Evolutionary conservation across 2,888 invertebrate genomes (phyloP).

Genomic region (Flabesymbios commensalis): DNA sequence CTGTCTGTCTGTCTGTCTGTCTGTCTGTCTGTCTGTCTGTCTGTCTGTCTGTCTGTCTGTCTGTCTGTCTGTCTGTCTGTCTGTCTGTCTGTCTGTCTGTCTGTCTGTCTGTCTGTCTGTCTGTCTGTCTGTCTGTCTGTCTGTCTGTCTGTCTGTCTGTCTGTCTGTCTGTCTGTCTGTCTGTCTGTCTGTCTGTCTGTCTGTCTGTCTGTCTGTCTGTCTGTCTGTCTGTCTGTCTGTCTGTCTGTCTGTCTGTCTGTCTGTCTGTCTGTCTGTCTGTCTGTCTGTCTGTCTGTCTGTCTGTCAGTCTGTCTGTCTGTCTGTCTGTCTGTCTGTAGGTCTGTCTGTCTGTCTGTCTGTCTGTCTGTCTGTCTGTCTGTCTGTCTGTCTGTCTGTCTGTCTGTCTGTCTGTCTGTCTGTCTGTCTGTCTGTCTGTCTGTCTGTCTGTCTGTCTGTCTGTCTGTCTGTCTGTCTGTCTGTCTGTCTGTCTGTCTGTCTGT

Average conservation of each 20-base stretch:
- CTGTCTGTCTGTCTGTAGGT: too few relatives aligned
- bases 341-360: too few relatives aligned
- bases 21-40: slow-evolving; percentile 9
- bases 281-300: slow-evolving; percentile 9
- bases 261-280: slow-evolving; percentile 1
- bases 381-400: background rate
- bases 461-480: slow-evolving; percentile 9
- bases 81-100: background rate
- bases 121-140: slow-evolving; percentile 1
- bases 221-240: background rate
- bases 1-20: slow-evolving; percentile 5
- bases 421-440: slow-evolving; percentile 5
- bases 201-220: background rate
- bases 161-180: slow-evolving; percentile 6
- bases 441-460: slow-evolving; percentile 7
- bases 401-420: slow-evolving; percentile 2
- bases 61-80: background rate
- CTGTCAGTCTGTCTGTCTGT: slow-evolving; percentile 4
- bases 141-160: background rate
- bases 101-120: slow-evolving; percentile 1
- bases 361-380: background rate
- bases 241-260: background rate
- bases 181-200: slow-evolving; percentile 9
- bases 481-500: slow-evolving; percentile 1
- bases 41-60: background rate